Evolutionary conservation across 2,113 vertebrate species (phyloP).

Genomic region (Odontesthes bonariensis): DNA sequence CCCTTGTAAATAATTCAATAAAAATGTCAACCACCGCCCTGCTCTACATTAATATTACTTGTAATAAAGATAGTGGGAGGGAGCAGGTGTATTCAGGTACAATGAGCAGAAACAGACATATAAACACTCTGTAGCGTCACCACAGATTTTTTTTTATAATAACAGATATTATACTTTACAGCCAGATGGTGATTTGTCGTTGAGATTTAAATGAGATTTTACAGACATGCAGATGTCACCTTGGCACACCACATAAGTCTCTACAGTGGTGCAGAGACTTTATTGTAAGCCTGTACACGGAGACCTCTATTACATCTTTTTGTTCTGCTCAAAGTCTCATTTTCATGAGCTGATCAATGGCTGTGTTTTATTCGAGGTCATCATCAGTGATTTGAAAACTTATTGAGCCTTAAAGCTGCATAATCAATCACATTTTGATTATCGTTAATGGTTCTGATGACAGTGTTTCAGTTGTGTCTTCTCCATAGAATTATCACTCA

Average conservation of each 20-base stretch:
- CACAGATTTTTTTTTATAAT: conserved; percentile 20
- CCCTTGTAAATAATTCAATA: conserved; percentile 84
- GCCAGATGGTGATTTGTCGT: conserved; percentile 15
- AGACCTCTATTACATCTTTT: not conserved
- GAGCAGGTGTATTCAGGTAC: conserved; percentile 56
- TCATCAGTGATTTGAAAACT: not conserved
- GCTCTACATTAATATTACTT: conserved; percentile 77
- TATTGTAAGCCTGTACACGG: not conserved
- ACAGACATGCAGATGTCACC: not conserved
- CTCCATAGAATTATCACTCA: not conserved
- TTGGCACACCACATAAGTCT: not conserved
- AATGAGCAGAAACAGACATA: conserved; percentile 37
- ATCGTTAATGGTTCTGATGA: not conserved
- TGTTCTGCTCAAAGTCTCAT: not conserved
- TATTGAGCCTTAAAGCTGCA: not conserved
- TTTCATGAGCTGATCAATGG: conserved; percentile 9
- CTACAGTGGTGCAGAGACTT: not conserved
- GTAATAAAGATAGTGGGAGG: conserved; percentile 72
- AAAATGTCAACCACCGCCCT: conserved; percentile 75
- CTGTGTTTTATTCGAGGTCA: conserved; percentile 2
- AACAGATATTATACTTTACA: conserved; percentile 34
- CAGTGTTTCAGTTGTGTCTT: not conserved
- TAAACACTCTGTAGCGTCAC: conserved; percentile 22
- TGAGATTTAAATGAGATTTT: conserved; percentile 18
- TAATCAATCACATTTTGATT: not conserved